Evolutionary conservation across 1,140 invertebrate species (phyloP).

Genomic region (Leguminivora glycinivorella): DNA sequence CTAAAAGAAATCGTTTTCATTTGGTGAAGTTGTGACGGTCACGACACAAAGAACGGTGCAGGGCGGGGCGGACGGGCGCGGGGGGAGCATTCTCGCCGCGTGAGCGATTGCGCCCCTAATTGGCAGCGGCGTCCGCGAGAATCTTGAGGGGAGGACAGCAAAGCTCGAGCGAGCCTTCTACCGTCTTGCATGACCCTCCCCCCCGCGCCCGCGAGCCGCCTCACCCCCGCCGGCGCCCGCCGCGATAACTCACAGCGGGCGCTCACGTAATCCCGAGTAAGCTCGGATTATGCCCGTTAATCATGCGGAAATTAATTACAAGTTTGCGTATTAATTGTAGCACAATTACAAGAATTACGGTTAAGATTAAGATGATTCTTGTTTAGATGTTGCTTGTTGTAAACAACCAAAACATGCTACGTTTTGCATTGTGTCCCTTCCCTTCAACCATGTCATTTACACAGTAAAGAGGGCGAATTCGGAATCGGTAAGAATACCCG

Average conservation of each 20-base stretch:
- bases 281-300: conserved; percentile 76
- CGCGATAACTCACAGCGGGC: conserved; percentile 70
- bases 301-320: conserved; percentile 78
- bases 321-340: conserved; percentile 76
- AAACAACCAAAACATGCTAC: neutral
- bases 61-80: conserved; percentile 41
- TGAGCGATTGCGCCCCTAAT: conserved; percentile 80
- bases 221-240: conserved; percentile 51
- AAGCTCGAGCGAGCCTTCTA: conserved; percentile 54
- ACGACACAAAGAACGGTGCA: conserved; percentile 59
- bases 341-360: conserved; percentile 69
- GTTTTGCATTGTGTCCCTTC: neutral
- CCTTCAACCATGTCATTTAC: conserved; percentile 35
- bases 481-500: conserved; percentile 49
- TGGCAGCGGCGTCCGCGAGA: conserved; percentile 79
- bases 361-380: conserved; percentile 42
- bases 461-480: conserved; percentile 59
- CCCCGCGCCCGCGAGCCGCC: conserved; percentile 36
- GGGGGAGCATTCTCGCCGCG: conserved; percentile 62
- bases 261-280: conserved; percentile 75
- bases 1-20: conserved; percentile 73
- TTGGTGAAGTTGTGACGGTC: conserved; percentile 56
- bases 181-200: conserved; percentile 36
- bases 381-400: conserved; percentile 14
- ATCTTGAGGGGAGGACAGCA: conserved; percentile 77